A percentile compares a stretch with the other conserved stretches of the same genome.
These are phyloP conservation scores for Lordiphosa andalusiaca DNA, from an alignment of 2,888 invertebrate species.

Conservation along the genomic window DNA sequence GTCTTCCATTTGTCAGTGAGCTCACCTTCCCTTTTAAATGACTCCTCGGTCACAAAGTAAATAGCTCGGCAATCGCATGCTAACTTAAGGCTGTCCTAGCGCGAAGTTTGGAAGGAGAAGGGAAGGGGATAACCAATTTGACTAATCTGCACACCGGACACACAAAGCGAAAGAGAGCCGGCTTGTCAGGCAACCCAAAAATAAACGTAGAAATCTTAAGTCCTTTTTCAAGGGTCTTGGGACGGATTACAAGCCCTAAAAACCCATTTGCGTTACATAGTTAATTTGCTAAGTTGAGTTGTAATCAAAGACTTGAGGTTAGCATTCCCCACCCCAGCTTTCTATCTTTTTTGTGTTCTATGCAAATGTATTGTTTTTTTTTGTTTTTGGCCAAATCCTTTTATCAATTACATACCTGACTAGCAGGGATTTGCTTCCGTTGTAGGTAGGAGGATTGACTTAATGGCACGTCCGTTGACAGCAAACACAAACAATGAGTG, in stretches of 20 bases:
- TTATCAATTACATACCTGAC: constrained; percentile 59
- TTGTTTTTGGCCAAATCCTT: constrained; percentile 27
- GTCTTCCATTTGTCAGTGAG: constrained; percentile 26
- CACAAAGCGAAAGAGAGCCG: constrained; percentile 5
- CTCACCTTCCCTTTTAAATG: constrained; percentile 17
- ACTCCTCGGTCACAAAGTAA: constrained; percentile 30
- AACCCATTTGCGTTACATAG: constrained; percentile 23
- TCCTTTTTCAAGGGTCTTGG: constrained; percentile 24
- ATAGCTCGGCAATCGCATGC: constrained; percentile 38
- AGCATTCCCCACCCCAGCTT: background rate
- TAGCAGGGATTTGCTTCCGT: constrained; percentile 12
- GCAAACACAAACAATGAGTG: constrained; percentile 37
- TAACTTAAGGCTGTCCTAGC: constrained; percentile 14
- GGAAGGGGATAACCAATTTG: constrained; percentile 47
- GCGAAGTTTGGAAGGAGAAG: constrained; percentile 4
- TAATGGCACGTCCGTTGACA: constrained; percentile 30
- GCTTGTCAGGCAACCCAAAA: constrained; percentile 1
- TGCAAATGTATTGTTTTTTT: constrained; percentile 15
- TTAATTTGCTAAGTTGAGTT: constrained; percentile 27
- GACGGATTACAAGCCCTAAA: constrained; percentile 32
- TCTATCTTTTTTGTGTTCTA: background rate
- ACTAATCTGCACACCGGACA: constrained; percentile 48
- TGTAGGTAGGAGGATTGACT: constrained; percentile 9
- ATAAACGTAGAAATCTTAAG: constrained; percentile 19
- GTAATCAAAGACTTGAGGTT: constrained; percentile 4